phyloP scores from a whole-genome alignment of 2,797 vertebrate genomes.

The Pangasius larnaudii region DNA sequence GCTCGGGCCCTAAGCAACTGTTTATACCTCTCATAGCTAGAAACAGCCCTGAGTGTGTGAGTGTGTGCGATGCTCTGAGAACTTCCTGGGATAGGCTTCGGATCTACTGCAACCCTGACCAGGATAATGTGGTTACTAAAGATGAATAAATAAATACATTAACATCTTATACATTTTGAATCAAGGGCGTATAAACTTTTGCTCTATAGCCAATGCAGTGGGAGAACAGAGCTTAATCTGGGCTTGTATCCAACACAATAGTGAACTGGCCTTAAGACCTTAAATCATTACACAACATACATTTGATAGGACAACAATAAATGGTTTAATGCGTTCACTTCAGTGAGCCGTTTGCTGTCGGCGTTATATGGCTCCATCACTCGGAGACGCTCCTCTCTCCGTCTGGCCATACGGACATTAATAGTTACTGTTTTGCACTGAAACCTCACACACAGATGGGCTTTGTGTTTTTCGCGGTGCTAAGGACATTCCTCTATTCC shows the following conservation, averaged over 20 bases:
- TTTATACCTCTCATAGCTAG: not conserved
- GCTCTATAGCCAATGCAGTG: not conserved
- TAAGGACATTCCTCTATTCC: slow-evolving; percentile 62
- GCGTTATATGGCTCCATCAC: slow-evolving; percentile 52
- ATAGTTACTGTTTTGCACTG: slow-evolving; percentile 67
- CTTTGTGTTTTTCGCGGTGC: slow-evolving; percentile 62
- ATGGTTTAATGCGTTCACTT: slow-evolving; percentile 59
- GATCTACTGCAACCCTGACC: not conserved
- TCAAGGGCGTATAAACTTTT: not conserved
- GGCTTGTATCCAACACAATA: slow-evolving; percentile 37
- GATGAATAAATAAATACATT: not conserved
- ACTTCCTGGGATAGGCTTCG: not conserved
- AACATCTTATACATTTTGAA: slow-evolving; percentile 10
- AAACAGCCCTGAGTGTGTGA: not conserved
- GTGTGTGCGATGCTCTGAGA: not conserved
- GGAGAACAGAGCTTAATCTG: not conserved
- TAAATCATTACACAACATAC: slow-evolving; percentile 52
- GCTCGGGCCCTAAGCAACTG: not conserved
- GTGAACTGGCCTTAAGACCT: slow-evolving; percentile 51
- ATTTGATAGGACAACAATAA: slow-evolving; percentile 56
- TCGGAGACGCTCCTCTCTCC: slow-evolving; percentile 49
- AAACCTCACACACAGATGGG: slow-evolving; percentile 69
- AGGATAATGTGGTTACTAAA: not conserved
- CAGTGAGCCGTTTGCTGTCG: slow-evolving; percentile 51
- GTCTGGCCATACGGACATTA: slow-evolving; percentile 72